Evolutionary conservation across 2,113 vertebrate species (phyloP).

Genomic region (Clarias batrachus): DNA sequence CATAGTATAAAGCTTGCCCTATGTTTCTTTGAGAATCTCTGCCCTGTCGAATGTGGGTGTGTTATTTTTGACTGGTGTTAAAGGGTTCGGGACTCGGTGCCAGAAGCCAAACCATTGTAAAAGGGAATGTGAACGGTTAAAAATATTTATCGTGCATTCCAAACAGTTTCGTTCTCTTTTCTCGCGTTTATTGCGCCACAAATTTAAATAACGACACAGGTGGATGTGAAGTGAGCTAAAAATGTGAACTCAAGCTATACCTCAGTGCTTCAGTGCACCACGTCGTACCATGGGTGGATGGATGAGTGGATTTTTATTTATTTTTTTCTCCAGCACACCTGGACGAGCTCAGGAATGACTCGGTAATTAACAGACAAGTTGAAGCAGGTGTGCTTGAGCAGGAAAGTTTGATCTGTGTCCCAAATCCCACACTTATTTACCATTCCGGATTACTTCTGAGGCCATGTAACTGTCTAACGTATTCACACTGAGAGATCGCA

Average conservation of each 20-base stretch:
- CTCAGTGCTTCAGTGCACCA: not conserved
- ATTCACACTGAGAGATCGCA: not conserved
- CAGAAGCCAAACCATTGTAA: not conserved
- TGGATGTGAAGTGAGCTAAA: not conserved
- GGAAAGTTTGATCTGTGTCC: not conserved
- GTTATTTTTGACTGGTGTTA: conserved; percentile 18
- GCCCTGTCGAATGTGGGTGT: not conserved
- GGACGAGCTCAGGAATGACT: not conserved
- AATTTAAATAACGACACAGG: not conserved
- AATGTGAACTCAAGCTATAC: not conserved
- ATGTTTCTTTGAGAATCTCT: not conserved
- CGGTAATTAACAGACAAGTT: conserved; percentile 5
- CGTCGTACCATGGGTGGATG: not conserved
- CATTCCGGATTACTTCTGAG: not conserved
- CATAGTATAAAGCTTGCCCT: not conserved
- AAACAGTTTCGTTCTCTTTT: not conserved
- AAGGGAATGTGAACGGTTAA: not conserved
- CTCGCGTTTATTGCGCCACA: not conserved
- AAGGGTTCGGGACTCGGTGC: not conserved
- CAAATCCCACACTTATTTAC: conserved; percentile 12
- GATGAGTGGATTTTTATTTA: not conserved
- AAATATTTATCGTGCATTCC: not conserved
- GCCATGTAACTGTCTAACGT: not conserved
- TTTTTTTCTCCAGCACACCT: not conserved
- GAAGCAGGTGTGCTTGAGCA: not conserved